Evolutionary conservation across 1,140 invertebrate genomes (phyloP).

Genomic region (Lerema accius): DNA sequence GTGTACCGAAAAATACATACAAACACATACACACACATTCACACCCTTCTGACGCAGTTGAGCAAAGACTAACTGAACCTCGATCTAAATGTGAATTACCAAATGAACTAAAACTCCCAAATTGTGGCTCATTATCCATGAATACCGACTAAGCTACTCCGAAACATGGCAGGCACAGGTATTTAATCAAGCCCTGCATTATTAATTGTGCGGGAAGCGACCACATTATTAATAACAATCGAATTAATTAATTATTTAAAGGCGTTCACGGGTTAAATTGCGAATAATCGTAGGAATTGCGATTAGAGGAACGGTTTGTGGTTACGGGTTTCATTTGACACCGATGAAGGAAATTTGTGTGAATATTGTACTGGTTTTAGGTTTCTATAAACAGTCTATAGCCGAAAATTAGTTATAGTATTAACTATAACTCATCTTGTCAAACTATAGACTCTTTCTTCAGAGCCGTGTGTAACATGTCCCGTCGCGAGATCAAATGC

Average conservation of each 20-base stretch:
- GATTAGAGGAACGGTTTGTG: not conserved
- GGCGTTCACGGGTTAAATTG: slow-evolving; percentile 3
- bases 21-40: no score
- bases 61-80: no score
- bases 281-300: slow-evolving; percentile 4
- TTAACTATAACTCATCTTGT: no score
- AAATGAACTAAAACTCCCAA: not conserved
- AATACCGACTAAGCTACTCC: not conserved
- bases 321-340: not conserved
- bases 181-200: slow-evolving; percentile 2
- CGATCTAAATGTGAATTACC: no score
- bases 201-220: slow-evolving; percentile 2
- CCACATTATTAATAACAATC: slow-evolving; percentile 6
- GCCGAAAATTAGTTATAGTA: no score
- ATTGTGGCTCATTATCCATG: slow-evolving; percentile 4
- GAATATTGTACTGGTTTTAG: not conserved
- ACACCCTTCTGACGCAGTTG: no score
- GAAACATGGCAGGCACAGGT: slow-evolving; percentile 3
- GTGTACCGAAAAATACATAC: no score
- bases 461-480: no score
- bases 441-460: no score
- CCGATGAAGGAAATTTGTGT: not conserved
- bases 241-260: slow-evolving; percentile 6
- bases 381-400: no score
- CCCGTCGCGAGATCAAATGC: no score